A percentile compares a stretch with the other conserved stretches of the same genome.
Conservation (phyloP, 2,888 invertebrate genomes). For the Folsomia candida region DNA sequence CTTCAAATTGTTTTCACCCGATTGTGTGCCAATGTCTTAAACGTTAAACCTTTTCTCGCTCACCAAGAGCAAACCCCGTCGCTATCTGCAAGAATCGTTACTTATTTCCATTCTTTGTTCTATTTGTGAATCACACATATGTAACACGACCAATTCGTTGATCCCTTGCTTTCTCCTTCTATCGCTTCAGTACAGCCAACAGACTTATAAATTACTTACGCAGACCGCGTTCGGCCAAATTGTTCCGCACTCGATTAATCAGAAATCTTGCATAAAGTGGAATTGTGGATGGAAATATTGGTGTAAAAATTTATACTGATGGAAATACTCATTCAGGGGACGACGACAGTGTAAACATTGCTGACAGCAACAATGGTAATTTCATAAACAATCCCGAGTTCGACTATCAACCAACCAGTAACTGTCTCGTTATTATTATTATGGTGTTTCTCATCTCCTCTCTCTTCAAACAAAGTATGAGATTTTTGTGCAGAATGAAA, state of each 20-base stretch:
- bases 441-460: background rate
- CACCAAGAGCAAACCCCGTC: background rate
- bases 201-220: no score
- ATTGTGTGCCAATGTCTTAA: conserved; percentile 14
- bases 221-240: no score
- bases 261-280: conserved; percentile 1
- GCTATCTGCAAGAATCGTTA: background rate
- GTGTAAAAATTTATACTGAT: background rate
- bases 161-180: no score
- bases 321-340: background rate
- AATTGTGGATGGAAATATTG: no score
- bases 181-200: no score
- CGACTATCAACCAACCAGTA: background rate
- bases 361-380: background rate
- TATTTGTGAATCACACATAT: no score
- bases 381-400: background rate
- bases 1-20: conserved; percentile 8
- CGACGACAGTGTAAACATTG: background rate
- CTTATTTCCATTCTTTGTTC: background rate
- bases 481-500: background rate
- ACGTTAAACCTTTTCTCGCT: background rate
- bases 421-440: background rate
- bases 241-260: background rate
- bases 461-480: background rate
- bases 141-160: no score